A percentile compares a stretch with the other conserved stretches of the same genome.
These are phyloP conservation scores for Chondrosia reniformis DNA, from an alignment of 37 sponge, comb jelly and placozoan species.

Conservation along the genomic window DNA sequence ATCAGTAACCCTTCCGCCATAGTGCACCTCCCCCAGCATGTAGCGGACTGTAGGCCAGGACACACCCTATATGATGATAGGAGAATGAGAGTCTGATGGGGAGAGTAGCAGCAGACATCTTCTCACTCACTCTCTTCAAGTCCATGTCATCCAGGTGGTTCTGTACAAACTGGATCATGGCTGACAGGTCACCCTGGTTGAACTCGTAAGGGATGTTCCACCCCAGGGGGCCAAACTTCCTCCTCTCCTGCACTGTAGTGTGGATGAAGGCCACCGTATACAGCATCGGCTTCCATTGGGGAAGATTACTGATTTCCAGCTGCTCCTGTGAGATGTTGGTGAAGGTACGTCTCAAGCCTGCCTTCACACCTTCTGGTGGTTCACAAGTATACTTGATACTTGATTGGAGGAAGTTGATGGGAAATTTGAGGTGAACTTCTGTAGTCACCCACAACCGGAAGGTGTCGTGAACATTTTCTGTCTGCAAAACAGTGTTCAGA, in stretches of 20 bases:
- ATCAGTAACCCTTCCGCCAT: constrained; percentile 98
- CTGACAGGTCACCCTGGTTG: constrained; percentile 94
- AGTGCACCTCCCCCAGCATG: constrained; percentile 98
- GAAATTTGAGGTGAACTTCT: constrained; percentile 94
- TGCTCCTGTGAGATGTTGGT: constrained; percentile 93
- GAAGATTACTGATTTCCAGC: constrained; percentile 91
- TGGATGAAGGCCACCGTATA: constrained; percentile 97
- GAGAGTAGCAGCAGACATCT: neutral
- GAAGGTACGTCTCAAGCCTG: constrained; percentile 95
- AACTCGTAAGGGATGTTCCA: constrained; percentile 99
- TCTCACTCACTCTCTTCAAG: constrained; percentile 64
- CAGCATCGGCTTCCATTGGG: constrained; percentile 99
- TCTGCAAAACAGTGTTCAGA: constrained; percentile 77
- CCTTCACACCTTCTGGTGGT: constrained; percentile 98
- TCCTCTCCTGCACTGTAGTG: constrained; percentile 98
- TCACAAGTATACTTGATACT: constrained; percentile 98
- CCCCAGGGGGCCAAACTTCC: constrained; percentile 96
- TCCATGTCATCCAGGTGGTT: constrained; percentile 96
- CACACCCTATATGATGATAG: constrained; percentile 56
- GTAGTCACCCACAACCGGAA: constrained; percentile 99
- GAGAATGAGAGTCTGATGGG: neutral
- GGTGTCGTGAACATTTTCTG: constrained; percentile 79
- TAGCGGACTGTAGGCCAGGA: constrained; percentile 93
- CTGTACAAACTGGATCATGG: constrained; percentile 87
- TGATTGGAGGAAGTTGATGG: constrained; percentile 95